These are phyloP conservation scores for Anthrax anthrax DNA, from an alignment of 2,888 invertebrate species.

Conservation along the genomic window DNA sequence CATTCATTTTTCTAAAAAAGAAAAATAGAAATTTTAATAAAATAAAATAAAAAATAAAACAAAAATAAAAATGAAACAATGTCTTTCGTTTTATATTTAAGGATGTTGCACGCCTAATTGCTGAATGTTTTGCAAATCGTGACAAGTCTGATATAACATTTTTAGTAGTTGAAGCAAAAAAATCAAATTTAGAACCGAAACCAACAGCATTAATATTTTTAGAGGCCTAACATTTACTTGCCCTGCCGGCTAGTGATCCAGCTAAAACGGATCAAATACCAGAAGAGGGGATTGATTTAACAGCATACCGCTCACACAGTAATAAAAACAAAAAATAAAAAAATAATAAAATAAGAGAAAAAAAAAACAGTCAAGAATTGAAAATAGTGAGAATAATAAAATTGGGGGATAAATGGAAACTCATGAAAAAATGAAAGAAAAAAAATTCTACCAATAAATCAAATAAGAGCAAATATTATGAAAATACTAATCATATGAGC, in stretches of 20 bases:
- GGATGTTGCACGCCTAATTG: constrained; percentile 82
- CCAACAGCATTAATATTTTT: constrained; percentile 80
- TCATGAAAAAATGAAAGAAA: too few relatives aligned
- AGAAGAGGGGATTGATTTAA: constrained; percentile 33
- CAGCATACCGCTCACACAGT: constrained; percentile 29
- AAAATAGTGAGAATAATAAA: not conserved
- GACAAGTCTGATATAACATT: constrained; percentile 81
- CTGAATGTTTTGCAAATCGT: constrained; percentile 82
- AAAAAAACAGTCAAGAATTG: not conserved
- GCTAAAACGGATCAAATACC: constrained; percentile 22
- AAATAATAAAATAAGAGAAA: not conserved
- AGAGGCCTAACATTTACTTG: constrained; percentile 84
- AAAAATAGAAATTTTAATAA: not conserved
- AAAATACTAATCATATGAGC: too few relatives aligned
- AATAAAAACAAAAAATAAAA: not conserved
- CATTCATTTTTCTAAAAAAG: not conserved
- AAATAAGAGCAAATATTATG: too few relatives aligned
- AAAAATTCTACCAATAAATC: too few relatives aligned
- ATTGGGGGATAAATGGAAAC: too few relatives aligned
- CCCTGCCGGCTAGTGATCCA: constrained; percentile 63
- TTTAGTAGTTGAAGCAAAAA: constrained; percentile 83
- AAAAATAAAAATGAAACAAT: too few relatives aligned
- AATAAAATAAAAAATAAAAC: not conserved
- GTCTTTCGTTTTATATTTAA: constrained; percentile 10
- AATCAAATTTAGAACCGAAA: constrained; percentile 81